A percentile compares a stretch with the other conserved stretches of the same genome.
These are phyloP conservation scores for Tipula lateralis DNA, from an alignment of 2,888 invertebrate genomes.

Conservation along the genomic window DNA sequence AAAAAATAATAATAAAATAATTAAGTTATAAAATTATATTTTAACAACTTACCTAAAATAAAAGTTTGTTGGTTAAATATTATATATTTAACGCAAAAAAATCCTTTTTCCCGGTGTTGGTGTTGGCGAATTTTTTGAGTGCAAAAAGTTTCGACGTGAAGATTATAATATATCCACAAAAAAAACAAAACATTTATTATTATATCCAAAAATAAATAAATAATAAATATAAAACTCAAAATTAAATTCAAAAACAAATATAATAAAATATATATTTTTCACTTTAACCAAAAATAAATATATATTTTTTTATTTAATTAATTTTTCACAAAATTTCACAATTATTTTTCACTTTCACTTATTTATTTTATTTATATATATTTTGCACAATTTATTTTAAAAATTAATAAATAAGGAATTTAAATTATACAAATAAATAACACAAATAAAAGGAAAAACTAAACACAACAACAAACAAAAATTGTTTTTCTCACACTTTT, in stretches of 20 bases:
- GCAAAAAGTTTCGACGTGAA: background rate
- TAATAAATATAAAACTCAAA: background rate
- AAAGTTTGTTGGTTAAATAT: background rate
- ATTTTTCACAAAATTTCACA: slow-evolving; percentile 6
- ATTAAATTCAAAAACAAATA: background rate
- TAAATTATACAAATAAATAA: background rate
- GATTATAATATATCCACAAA: background rate
- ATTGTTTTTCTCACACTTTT: background rate
- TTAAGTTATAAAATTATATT: background rate
- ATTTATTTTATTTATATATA: background rate
- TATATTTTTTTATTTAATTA: background rate
- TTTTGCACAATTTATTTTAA: background rate
- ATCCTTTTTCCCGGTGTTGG: background rate
- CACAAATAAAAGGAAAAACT: background rate
- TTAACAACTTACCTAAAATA: background rate
- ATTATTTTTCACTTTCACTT: background rate
- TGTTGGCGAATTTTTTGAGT: background rate
- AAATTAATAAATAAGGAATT: background rate
- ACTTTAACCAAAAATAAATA: background rate
- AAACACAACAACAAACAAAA: background rate
- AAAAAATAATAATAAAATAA: background rate
- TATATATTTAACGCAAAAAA: background rate
- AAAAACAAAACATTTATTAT: background rate
- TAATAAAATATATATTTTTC: background rate
- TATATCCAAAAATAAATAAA: background rate